phyloP scores from a whole-genome alignment of 2,113 vertebrate genomes.

The Paradoxurus hermaphroditus region DNA sequence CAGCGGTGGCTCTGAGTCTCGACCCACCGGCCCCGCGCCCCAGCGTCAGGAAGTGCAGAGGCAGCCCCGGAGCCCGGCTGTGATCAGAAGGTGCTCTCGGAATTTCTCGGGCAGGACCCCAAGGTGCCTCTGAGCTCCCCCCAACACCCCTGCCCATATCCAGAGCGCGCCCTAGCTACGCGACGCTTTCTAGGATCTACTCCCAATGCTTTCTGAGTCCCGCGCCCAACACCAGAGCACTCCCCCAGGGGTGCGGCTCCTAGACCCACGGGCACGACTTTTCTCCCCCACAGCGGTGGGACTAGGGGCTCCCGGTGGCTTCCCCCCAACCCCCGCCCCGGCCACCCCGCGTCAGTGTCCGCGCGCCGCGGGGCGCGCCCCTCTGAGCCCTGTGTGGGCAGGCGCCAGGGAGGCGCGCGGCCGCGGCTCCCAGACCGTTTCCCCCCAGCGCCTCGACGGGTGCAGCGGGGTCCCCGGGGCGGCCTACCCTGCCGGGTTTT shows the following conservation, averaged over 20 bases:
- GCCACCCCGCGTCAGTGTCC: accelerated
- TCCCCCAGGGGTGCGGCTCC: neutral
- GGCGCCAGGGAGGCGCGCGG: accelerated
- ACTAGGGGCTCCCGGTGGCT: no score
- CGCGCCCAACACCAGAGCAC: neutral
- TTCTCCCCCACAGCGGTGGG: neutral
- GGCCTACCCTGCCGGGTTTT: no score
- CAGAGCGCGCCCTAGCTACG: neutral
- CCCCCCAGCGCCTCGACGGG: neutral
- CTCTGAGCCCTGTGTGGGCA: accelerated
- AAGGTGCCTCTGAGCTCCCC: neutral
- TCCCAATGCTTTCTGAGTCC: neutral
- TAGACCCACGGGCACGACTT: neutral
- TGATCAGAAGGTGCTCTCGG: neutral
- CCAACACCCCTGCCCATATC: neutral
- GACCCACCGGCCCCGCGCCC: neutral
- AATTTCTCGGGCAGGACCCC: neutral
- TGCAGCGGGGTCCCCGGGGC: neutral
- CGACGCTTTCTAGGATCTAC: no score
- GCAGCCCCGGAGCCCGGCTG: neutral
- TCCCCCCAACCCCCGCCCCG: neutral
- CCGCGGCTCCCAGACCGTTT: neutral
- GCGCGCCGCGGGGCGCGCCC: accelerated
- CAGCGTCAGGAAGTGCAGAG: neutral
- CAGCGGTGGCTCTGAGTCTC: neutral